Conservation (phyloP, 37 sponge, comb jelly and placozoan genomes). For the Crambe crambe region DNA sequence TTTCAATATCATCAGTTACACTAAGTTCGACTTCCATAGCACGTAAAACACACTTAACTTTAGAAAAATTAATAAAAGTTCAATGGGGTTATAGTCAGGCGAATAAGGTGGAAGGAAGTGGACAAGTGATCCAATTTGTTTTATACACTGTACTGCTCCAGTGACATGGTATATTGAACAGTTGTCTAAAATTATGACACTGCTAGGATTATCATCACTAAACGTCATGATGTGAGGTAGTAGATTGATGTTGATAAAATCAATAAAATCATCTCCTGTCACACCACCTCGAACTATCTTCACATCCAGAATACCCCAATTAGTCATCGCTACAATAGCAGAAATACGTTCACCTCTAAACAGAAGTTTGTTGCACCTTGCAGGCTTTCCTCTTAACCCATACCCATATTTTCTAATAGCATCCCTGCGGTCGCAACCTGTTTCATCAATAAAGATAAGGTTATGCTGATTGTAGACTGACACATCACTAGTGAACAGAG, state of each 20-base stretch:
- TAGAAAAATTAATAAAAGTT: slow-evolving; percentile 23
- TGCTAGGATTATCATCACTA: too few relatives aligned
- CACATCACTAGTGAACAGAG: too few relatives aligned
- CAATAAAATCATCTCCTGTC: slow-evolving; percentile 21
- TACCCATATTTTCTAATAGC: slow-evolving; percentile 17
- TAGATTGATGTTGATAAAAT: slow-evolving; percentile 10
- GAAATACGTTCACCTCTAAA: slow-evolving; percentile 27
- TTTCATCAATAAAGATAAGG: slow-evolving; percentile 38
- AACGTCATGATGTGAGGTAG: slow-evolving; percentile 32
- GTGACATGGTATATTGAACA: slow-evolving; percentile 36
- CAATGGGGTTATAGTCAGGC: too few relatives aligned
- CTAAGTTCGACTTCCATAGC: neutral
- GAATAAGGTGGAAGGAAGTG: slow-evolving; percentile 28
- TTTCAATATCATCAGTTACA: neutral
- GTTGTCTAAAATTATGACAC: too few relatives aligned
- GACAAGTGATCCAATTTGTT: slow-evolving; percentile 16
- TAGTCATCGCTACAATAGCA: slow-evolving; percentile 33
- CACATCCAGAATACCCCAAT: slow-evolving; percentile 22
- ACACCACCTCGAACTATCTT: neutral
- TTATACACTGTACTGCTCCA: neutral
- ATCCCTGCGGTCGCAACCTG: slow-evolving; percentile 24
- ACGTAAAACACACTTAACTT: slow-evolving; percentile 8
- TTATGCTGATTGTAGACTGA: slow-evolving; percentile 22
- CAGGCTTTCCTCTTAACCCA: too few relatives aligned
- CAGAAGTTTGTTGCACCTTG: too few relatives aligned